Evolutionary conservation across 2,113 vertebrate genomes (phyloP).

Genomic region (Carassius auratus): DNA sequence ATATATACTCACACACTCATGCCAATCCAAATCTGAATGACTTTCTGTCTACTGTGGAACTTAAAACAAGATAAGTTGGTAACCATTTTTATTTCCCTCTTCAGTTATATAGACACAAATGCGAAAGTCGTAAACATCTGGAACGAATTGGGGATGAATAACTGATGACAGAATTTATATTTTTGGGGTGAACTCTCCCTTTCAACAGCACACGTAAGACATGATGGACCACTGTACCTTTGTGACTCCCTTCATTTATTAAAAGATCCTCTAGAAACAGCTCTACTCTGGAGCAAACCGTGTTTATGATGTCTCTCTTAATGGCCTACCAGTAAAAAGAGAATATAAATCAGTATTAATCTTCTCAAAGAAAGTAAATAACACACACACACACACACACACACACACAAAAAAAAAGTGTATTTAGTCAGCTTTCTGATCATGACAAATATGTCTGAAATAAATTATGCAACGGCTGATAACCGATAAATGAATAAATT

Average conservation of each 20-base stretch:
- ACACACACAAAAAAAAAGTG: not conserved
- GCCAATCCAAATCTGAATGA: no score
- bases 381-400: not conserved
- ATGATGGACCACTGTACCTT: slow-evolving; percentile 18
- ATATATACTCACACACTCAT: no score
- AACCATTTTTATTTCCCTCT: no score
- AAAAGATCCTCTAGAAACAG: slow-evolving; percentile 89
- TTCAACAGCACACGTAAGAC: not conserved
- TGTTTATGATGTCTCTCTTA: slow-evolving; percentile 90
- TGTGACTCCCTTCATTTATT: slow-evolving; percentile 71
- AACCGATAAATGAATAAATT: not conserved
- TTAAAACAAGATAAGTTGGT: no score
- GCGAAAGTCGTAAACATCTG: no score
- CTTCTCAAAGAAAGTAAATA: not conserved
- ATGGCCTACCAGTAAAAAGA: slow-evolving; percentile 76
- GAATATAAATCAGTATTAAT: not conserved
- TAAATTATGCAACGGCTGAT: not conserved
- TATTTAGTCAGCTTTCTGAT: not conserved
- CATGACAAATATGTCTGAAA: not conserved
- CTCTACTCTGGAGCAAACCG: slow-evolving; percentile 85
- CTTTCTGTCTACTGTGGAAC: no score
- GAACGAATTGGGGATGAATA: no score
- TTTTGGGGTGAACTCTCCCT: no score
- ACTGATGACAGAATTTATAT: no score
- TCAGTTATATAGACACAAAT: no score